Conservation (phyloP, 2,888 invertebrate species). For the Salpingus planirostris region DNA sequence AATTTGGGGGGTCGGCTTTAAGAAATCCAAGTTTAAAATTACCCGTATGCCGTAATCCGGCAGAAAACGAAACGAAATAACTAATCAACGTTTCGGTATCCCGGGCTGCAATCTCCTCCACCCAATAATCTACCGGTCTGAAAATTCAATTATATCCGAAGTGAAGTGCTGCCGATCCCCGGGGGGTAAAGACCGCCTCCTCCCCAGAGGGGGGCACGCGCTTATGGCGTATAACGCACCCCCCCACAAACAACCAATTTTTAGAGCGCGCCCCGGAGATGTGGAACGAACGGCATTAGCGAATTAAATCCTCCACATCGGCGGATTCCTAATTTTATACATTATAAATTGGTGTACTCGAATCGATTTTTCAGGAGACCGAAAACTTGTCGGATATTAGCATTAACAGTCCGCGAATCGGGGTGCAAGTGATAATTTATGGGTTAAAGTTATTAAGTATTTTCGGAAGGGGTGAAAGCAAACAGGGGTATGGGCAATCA, state of each 20-base stretch:
- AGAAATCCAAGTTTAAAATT: slow-evolving; percentile 37
- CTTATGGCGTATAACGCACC: slow-evolving; percentile 21
- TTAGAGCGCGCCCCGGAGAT: too few relatives aligned
- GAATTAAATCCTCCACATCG: too few relatives aligned
- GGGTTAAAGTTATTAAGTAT: slow-evolving; percentile 16
- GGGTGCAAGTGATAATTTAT: slow-evolving; percentile 14
- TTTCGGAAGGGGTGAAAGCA: slow-evolving; percentile 14
- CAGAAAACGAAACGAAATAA: slow-evolving; percentile 38
- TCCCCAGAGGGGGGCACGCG: slow-evolving; percentile 22
- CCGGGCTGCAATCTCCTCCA: slow-evolving; percentile 37
- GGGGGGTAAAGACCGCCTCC: slow-evolving; percentile 24
- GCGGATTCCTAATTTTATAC: too few relatives aligned
- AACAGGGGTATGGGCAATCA: slow-evolving; percentile 28
- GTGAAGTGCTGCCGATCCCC: slow-evolving; percentile 32
- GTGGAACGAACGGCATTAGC: too few relatives aligned
- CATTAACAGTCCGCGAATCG: too few relatives aligned
- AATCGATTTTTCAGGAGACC: neutral
- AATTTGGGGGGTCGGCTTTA: too few relatives aligned
- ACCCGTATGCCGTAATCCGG: slow-evolving; percentile 40
- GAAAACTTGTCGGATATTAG: too few relatives aligned
- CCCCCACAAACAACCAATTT: too few relatives aligned
- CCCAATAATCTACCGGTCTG: slow-evolving; percentile 41
- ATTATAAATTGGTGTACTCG: too few relatives aligned
- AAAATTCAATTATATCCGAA: slow-evolving; percentile 42
- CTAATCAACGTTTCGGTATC: slow-evolving; percentile 35